phyloP scores from a whole-genome alignment of 2,113 vertebrate species.

The Pomatorhinus ruficollis region DNA sequence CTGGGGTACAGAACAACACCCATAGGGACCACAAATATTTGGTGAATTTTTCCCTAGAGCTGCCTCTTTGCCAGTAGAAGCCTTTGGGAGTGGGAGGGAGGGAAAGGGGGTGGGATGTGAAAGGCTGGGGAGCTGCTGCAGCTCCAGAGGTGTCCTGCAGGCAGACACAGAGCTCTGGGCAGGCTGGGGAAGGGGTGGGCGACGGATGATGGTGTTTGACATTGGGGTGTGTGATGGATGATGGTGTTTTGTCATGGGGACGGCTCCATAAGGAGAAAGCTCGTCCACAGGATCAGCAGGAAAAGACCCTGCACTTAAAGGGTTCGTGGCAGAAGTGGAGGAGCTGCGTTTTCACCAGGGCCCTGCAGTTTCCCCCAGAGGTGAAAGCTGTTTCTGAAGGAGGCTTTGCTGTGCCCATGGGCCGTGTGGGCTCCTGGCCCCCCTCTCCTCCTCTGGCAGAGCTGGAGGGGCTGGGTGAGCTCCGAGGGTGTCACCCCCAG shows the following conservation, averaged over 20 bases:
- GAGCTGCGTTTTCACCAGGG: neutral
- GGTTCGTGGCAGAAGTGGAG: neutral
- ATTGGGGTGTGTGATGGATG: neutral
- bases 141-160: neutral
- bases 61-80: neutral
- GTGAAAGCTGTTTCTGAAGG: neutral
- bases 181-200: neutral
- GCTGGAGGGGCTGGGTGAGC: rapidly evolving
- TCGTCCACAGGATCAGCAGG: neutral
- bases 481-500: neutral
- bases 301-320: no score
- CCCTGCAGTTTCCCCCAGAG: neutral
- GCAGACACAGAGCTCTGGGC: neutral
- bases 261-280: rapidly evolving
- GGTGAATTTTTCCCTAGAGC: rapidly evolving
- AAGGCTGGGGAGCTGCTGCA: neutral
- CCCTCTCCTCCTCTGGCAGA: neutral
- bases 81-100: neutral
- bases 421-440: rapidly evolving
- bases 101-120: neutral
- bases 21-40: neutral
- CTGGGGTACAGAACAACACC: neutral
- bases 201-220: rapidly evolving
- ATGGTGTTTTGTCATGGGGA: neutral
- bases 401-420: neutral